Base-by-base conservation (phyloP, 2,113 vertebrate species). In the Saimiri boliviensis region DNA sequence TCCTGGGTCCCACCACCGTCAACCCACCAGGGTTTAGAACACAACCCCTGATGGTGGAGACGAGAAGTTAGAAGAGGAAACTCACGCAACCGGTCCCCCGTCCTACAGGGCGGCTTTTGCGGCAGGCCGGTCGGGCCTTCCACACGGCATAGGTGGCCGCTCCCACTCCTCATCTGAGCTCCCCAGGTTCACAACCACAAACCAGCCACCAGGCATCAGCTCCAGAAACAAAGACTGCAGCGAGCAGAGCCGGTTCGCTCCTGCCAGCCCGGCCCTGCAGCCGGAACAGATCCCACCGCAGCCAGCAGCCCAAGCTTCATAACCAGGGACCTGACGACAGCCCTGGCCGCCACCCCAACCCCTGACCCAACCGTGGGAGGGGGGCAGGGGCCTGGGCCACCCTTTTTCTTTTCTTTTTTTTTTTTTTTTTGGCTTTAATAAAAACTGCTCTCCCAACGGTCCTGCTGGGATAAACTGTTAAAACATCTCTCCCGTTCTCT, bases 261-360 rank as follows among this genome's bases (percentile, higher is more conserved):
- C n/a, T 35, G 6, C 4, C 9, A 49, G 37, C 76, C 0, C 0
- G 30, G 35, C 8, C 66, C 68, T 1, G 4, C 32, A 2, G 52
- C 3, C 0, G 37, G 0, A 1, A 35, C 2, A 0, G 49, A 20
- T 27, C 30, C 42, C 35, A 2, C n/a, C 0, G 1, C 7, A n/a
- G 73, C 30, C 58, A 13, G 68, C 27, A 0, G 3, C 27, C 2
- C 1, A 52, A 45, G 82, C 42, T 35, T 23, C 23, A 0, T 0
- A 23, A 13, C 71, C 42, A 1, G 40, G 32, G 35, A 20, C 66
- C 8, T 8, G 11, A 60, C 58, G 42, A 37, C 21, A 12, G 80
- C 68, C 20, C 0, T 14, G 1, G 13, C 60, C 60, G 8, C 8
- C 12, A 6, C 90, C 71, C 73, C 10, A 4, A 37, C 89, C 73